Evolutionary conservation across 2,888 invertebrate species (phyloP).

Genomic region (Eupithecia subfuscata): DNA sequence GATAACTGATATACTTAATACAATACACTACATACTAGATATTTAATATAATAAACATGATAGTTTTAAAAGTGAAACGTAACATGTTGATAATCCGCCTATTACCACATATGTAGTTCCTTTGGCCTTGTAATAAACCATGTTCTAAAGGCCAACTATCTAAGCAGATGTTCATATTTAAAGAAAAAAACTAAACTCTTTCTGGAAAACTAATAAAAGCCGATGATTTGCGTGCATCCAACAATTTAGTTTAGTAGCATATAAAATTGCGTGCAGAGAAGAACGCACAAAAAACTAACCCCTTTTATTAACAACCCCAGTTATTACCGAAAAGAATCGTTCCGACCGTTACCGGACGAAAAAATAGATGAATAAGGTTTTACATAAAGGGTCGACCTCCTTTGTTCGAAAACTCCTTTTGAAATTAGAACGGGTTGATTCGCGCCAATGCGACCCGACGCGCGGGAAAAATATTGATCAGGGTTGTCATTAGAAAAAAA

Average conservation of each 20-base stretch:
- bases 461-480: constrained; percentile 78
- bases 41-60: no score
- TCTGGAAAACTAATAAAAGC: constrained; percentile 48
- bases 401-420: constrained; percentile 60
- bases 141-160: not conserved
- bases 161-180: constrained; percentile 38
- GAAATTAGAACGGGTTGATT: constrained; percentile 55
- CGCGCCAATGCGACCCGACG: constrained; percentile 66
- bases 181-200: constrained; percentile 39
- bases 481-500: constrained; percentile 68
- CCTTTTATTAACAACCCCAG: constrained; percentile 71
- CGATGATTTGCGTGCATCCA: constrained; percentile 69
- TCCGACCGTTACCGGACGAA: constrained; percentile 75
- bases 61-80: no score
- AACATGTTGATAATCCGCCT: not conserved
- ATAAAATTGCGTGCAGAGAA: constrained; percentile 75
- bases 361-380: constrained; percentile 78
- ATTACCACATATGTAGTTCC: constrained; percentile 4
- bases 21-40: no score
- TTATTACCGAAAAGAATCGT: constrained; percentile 78
- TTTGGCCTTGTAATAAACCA: constrained; percentile 6
- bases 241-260: constrained; percentile 70
- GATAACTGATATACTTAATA: no score
- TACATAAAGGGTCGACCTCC: constrained; percentile 71
- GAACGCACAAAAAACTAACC: constrained; percentile 70